Conservation (phyloP, 2,888 invertebrate genomes). For the Gymnocheta viridis region DNA sequence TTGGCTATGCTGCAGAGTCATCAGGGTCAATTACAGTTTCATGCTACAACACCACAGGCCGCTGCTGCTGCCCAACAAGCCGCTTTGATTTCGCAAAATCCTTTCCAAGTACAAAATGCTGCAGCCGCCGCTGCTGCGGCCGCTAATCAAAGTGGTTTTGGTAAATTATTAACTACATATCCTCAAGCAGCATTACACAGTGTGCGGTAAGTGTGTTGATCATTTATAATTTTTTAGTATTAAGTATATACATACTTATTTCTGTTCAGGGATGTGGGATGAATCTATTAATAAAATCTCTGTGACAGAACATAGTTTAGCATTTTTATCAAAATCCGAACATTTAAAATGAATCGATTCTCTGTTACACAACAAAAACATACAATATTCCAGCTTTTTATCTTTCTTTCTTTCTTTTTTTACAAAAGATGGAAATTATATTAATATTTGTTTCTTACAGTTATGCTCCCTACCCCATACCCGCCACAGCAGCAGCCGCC, state of each 20-base stretch:
- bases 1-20: constrained; percentile 84
- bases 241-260: too few species aligned
- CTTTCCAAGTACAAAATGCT: constrained; percentile 83
- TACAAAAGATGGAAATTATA: neutral
- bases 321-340: too few species aligned
- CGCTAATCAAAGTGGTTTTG: constrained; percentile 85
- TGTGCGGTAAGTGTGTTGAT: constrained; percentile 78
- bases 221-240: neutral
- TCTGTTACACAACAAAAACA: too few species aligned
- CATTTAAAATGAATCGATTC: too few species aligned
- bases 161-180: constrained; percentile 86
- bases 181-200: constrained; percentile 83
- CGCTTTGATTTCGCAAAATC: constrained; percentile 82
- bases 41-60: constrained; percentile 79
- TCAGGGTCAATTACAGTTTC: constrained; percentile 79
- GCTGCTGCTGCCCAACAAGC: constrained; percentile 80
- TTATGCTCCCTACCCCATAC: constrained; percentile 86
- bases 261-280: too few species aligned
- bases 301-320: too few species aligned
- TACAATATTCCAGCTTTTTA: neutral
- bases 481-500: constrained; percentile 79
- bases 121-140: constrained; percentile 84
- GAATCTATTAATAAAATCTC: too few species aligned
- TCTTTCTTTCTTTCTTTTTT: neutral
- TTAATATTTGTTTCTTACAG: constrained; percentile 76